Conservation (phyloP, 2,888 invertebrate genomes). For the Euproctis similis region DNA sequence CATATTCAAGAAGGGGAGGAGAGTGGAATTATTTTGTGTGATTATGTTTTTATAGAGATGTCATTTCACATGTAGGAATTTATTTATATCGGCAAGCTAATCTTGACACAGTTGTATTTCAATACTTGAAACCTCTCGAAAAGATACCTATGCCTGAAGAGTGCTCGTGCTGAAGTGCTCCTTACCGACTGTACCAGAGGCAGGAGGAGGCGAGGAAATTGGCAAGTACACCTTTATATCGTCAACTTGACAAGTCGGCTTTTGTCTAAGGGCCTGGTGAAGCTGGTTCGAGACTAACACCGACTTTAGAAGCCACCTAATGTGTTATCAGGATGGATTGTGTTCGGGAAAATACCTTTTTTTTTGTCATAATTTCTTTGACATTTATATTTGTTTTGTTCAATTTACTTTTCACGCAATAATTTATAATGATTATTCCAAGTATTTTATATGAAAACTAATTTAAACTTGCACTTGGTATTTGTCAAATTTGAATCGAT, state of each 20-base stretch:
- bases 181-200: slow-evolving; percentile 18
- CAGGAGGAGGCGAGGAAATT: slow-evolving; percentile 15
- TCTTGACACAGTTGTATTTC: slow-evolving; percentile 30
- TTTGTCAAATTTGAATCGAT: too few relatives aligned
- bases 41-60: too few relatives aligned
- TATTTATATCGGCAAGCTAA: slow-evolving; percentile 20
- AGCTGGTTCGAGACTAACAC: slow-evolving; percentile 65
- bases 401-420: too few relatives aligned
- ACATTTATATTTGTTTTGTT: not conserved
- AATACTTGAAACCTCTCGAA: slow-evolving; percentile 40
- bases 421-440: too few relatives aligned
- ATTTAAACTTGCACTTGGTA: too few relatives aligned
- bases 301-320: slow-evolving; percentile 45
- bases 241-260: slow-evolving; percentile 68
- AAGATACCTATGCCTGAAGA: slow-evolving; percentile 51
- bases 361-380: slow-evolving; percentile 2
- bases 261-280: slow-evolving; percentile 42
- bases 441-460: too few relatives aligned
- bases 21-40: too few relatives aligned
- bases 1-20: too few relatives aligned
- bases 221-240: slow-evolving; percentile 43
- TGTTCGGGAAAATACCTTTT: slow-evolving; percentile 1
- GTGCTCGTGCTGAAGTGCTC: slow-evolving; percentile 16
- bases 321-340: slow-evolving; percentile 47
- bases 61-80: not conserved